Base-by-base conservation (phyloP, 2,888 invertebrate genomes). In the Eudemis profundana region DNA sequence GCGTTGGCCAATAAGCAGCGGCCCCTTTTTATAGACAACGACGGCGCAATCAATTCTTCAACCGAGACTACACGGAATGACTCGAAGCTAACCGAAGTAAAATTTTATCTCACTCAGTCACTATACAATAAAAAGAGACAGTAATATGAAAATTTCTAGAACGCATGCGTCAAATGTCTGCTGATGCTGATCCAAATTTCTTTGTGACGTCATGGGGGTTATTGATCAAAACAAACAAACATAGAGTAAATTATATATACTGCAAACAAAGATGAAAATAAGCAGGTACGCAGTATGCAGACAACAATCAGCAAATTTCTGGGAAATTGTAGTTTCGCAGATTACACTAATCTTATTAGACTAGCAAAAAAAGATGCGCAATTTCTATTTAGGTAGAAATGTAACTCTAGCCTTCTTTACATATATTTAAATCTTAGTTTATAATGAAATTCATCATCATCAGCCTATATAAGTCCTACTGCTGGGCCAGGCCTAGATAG, bases 181-280 rank as follows among this genome's bases (percentile, higher is more conserved):
- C 40, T 65, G 65, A 60, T 53, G 65, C 40, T 65, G 65, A 60
- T 65, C 60, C 29, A 51, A 64, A 69, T 72, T 74, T 71, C 77
- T 77, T 81, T 82, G 80, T 83, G 82, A 82, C 79, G 81, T 73
- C 69, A 72, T 62, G 64, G 54, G 60, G 60, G 51, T 64, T 60
- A 65, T 65, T 65, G 65, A 65, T 65, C 65, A 60, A 50, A 61
- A 67, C 59, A 53, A 54, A 60, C n/a, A n/a, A n/a, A n/a, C n/a
- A n/a, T n/a, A n/a, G n/a, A n/a, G n/a, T n/a, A n/a, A n/a, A n/a
- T n/a, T n/a, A n/a, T n/a, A n/a, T n/a, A n/a, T n/a, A n/a, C n/a
- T n/a, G n/a, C n/a, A n/a, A n/a, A n/a, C 59, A 64, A 59, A 63
- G 62, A 65, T 29, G 67, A 75, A 68, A 72, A 73, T 70, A 64